phyloP scores from a whole-genome alignment of 2,113 vertebrate genomes.

The Lichenostomus cassidix region DNA sequence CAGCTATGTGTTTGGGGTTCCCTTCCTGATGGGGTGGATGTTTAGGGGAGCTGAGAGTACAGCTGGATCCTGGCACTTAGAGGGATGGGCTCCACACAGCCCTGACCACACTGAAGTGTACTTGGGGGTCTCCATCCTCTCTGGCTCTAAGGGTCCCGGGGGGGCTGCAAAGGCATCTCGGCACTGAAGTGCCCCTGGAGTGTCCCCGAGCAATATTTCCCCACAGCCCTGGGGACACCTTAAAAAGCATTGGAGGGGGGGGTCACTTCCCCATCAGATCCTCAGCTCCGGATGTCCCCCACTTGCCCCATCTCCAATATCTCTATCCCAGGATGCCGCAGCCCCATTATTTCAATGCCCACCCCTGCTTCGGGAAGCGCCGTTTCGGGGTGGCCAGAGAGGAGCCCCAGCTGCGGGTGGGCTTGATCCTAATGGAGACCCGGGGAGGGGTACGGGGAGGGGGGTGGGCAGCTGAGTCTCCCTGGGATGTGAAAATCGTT shows the following conservation, averaged over 20 bases:
- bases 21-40: fast-evolving
- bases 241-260: not conserved
- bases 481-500: conserved; percentile 49
- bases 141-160: not conserved
- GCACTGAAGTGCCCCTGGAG: not conserved
- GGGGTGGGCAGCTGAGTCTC: not conserved
- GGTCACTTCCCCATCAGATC: not conserved
- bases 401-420: not conserved
- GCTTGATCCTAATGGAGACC: conserved; percentile 14
- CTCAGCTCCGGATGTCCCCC: not conserved
- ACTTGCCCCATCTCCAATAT: not conserved
- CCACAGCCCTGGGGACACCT: not conserved
- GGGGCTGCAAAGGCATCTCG: not conserved
- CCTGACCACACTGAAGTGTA: not conserved
- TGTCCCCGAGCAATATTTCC: not conserved
- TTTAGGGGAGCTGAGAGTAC: not conserved
- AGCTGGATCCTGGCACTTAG: fast-evolving
- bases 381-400: not conserved
- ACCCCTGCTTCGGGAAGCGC: not conserved
- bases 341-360: fast-evolving
- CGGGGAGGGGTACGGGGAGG: not conserved
- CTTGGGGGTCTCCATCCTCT: not conserved
- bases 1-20: fast-evolving
- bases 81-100: fast-evolving
- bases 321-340: fast-evolving